These are phyloP conservation scores for Elephantulus edwardii DNA, from an alignment of 2,113 vertebrate genomes.

Conservation along the genomic window DNA sequence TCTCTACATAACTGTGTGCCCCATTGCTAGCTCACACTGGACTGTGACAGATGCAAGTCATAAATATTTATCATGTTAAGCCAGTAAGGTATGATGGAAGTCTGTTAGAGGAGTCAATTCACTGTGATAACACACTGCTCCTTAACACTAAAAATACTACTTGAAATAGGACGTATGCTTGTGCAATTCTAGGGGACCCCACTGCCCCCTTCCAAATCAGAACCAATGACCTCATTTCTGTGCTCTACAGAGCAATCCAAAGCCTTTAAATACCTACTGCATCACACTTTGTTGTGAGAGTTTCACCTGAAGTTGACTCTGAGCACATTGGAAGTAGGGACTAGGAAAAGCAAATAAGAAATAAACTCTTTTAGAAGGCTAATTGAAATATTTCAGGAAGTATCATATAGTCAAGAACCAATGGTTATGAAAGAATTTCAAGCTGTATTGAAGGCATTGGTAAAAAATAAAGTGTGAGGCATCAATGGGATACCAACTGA, in stretches of 20 bases:
- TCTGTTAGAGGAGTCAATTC: not conserved
- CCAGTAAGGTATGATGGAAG: not conserved
- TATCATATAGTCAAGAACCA: too few species aligned
- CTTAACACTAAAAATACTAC: rapidly evolving
- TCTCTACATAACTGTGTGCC: not conserved
- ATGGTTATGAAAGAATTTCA: too few species aligned
- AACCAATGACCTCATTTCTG: not conserved
- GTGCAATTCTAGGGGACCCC: too few species aligned
- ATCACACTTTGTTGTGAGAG: rapidly evolving
- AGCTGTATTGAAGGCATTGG: too few species aligned
- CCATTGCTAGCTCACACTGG: not conserved
- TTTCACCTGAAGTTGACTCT: not conserved
- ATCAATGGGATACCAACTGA: too few species aligned
- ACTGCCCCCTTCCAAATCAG: not conserved
- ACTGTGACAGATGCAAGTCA: not conserved
- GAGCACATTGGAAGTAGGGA: not conserved
- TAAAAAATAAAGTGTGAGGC: too few species aligned
- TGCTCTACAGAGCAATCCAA: not conserved
- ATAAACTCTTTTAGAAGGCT: not conserved
- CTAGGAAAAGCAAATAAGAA: not conserved
- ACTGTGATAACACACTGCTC: not conserved
- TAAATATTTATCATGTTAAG: not conserved
- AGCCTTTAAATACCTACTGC: not conserved
- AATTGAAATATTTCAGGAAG: too few species aligned
- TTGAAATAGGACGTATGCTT: not conserved